These are phyloP conservation scores for Creontiades dilutus DNA, from an alignment of 2,888 invertebrate species.

Conservation along the genomic window DNA sequence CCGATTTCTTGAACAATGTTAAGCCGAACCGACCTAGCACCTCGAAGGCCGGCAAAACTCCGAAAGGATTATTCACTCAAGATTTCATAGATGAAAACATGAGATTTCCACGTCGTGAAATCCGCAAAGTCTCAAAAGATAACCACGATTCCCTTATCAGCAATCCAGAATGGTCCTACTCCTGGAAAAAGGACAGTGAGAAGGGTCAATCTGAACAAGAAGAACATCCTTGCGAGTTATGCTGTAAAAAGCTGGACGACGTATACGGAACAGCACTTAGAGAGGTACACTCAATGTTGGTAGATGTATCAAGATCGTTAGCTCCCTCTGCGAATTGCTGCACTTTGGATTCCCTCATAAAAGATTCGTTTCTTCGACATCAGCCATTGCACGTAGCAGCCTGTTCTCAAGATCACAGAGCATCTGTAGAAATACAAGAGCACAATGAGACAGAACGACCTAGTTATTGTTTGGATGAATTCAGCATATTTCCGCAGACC, in stretches of 20 bases:
- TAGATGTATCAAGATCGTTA: constrained; percentile 12
- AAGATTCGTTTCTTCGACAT: background rate
- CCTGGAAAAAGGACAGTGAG: background rate
- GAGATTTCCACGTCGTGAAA: background rate
- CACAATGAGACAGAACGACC: background rate
- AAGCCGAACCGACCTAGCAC: background rate
- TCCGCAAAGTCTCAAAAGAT: background rate
- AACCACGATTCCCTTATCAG: background rate
- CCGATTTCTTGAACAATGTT: background rate
- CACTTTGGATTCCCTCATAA: constrained; percentile 29
- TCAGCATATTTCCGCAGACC: background rate
- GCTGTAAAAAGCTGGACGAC: constrained; percentile 52
- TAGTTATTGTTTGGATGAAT: background rate
- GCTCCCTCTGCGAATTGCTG: constrained; percentile 37
- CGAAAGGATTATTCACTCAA: background rate
- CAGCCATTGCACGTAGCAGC: background rate
- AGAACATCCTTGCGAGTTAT: constrained; percentile 19
- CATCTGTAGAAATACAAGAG: background rate
- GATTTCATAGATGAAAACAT: background rate
- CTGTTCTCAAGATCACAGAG: constrained; percentile 1
- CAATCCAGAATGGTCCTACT: background rate
- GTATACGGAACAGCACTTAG: constrained; percentile 18
- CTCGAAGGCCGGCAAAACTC: background rate
- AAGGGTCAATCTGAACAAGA: background rate
- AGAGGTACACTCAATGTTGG: constrained; percentile 54